Evolutionary conservation across 1,140 invertebrate genomes (phyloP), one percentile per base, ranked within the genome.

Genomic region (Trichomalopsis sarcophagae): DNA sequence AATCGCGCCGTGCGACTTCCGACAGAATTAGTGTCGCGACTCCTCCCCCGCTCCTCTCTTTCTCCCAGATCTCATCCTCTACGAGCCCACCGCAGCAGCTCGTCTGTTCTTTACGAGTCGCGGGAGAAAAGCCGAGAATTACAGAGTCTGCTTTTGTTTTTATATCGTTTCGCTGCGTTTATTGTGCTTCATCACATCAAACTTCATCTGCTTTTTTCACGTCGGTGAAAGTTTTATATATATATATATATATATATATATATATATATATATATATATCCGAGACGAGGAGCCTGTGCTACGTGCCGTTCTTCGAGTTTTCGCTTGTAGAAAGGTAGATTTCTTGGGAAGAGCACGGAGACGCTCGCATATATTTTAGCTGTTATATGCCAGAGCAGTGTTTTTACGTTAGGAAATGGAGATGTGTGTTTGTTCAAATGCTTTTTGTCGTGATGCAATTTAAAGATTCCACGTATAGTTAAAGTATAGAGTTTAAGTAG

Each of bases 1-100:
- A 73, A 82, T 82, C 74, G 23, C 44, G 27, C 13, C 9, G 74
- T 30, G 68, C 21, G n/a, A 55, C 27, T 80, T 80, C 78, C 62
- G n/a, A 68, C 40, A 73, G 40, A 71, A 81, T 81, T 81, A 81
- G 40, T 73, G 68, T 81, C 68, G 79, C 23, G 68, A 73, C 14
- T 44, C 33, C 2, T 50, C n/a, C 14, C 68, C 14, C 68, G 11
- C 10, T 27, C 10, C 33, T 14, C n/a, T 55, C 17, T 36, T 3
- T 36, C 33, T 36, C 50, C 14, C 50, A 14, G 13, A 55, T 14
- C 17, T 55, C 50, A 55, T 55, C 50, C 50, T 55, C 14, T 55
- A 14, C 47, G 47, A 21, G 7, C 40, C 50, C 50, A 55, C 50
- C 50, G 17, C n/a, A 23, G 33, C 33, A 27, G 21, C 73, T 81